A percentile compares a stretch with the other conserved stretches of the same genome.
These are phyloP conservation scores for Triplophysa dalaica DNA, from an alignment of 2,113 vertebrate genomes.

Conservation along the genomic window DNA sequence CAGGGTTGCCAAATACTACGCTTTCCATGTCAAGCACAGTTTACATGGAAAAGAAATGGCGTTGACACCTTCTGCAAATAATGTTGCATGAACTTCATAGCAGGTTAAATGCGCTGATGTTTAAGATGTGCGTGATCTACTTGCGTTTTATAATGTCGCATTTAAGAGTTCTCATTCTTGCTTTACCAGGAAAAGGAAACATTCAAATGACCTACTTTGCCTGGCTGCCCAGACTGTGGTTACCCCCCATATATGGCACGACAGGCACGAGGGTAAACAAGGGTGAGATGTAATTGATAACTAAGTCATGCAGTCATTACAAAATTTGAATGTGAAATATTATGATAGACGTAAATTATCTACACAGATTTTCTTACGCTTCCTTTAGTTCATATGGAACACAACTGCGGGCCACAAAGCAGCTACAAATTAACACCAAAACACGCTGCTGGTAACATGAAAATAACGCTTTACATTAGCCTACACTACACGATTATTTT, in stretches of 20 bases:
- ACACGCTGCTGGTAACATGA: too few relatives aligned
- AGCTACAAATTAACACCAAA: background rate
- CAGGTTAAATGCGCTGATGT: background rate
- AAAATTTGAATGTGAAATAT: background rate
- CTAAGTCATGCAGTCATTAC: background rate
- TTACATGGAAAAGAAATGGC: background rate
- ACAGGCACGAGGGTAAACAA: slow-evolving; percentile 1
- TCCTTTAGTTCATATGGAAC: background rate
- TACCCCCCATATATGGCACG: slow-evolving; percentile 41
- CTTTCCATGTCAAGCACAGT: background rate
- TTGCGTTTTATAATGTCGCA: background rate
- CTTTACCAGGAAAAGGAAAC: background rate
- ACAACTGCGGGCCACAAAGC: background rate
- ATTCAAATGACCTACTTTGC: slow-evolving; percentile 46
- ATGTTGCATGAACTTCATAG: background rate
- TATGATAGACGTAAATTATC: background rate
- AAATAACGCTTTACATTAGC: too few relatives aligned
- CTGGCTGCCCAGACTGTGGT: slow-evolving; percentile 17
- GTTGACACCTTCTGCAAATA: background rate
- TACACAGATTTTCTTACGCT: background rate
- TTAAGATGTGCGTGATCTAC: background rate
- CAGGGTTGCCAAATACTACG: slow-evolving; percentile 4
- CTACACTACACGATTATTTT: too few relatives aligned
- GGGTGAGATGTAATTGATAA: slow-evolving; percentile 1
- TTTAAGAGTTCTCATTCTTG: background rate